Conservation (phyloP, 2,888 invertebrate species). For the Uloborus plumipes region DNA sequence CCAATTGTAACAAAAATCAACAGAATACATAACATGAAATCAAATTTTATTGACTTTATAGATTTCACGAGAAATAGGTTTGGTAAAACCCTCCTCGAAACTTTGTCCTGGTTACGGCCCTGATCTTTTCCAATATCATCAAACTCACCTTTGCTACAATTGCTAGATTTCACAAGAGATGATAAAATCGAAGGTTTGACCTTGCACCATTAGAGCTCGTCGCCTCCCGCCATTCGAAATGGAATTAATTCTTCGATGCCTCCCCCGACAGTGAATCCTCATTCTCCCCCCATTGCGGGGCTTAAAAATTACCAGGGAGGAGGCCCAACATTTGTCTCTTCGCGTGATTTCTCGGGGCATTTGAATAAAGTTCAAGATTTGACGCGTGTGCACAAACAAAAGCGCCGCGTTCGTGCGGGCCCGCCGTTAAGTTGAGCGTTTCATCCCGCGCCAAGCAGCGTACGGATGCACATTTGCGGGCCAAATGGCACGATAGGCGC, state of each 20-base stretch:
- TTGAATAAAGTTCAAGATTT: constrained; percentile 58
- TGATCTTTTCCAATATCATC: too few relatives aligned
- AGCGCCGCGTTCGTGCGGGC: constrained; percentile 39
- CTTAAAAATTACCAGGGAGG: constrained; percentile 22
- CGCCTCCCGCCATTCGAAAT: constrained; percentile 14
- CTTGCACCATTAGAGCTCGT: not conserved
- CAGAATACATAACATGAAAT: too few relatives aligned
- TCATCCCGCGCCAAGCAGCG: not conserved
- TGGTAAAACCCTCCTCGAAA: too few relatives aligned
- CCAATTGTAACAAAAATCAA: too few relatives aligned
- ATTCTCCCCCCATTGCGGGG: too few relatives aligned
- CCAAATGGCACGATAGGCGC: constrained; percentile 14
- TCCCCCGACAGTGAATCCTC: not conserved
- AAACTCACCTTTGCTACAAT: too few relatives aligned
- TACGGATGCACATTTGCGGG: not conserved
- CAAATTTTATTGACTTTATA: too few relatives aligned
- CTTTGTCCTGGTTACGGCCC: too few relatives aligned
- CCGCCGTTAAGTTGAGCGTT: constrained; percentile 34
- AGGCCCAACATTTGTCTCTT: constrained; percentile 18
- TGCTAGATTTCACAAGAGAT: too few relatives aligned
- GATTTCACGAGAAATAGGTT: too few relatives aligned
- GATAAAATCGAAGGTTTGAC: too few relatives aligned
- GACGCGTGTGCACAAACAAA: constrained; percentile 21
- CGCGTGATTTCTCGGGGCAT: constrained; percentile 27
- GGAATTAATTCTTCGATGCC: constrained; percentile 43